Evolutionary conservation across 2,113 vertebrate species (phyloP), one percentile per base, ranked within the genome.

Genomic region (Rhynchomys soricoides): DNA sequence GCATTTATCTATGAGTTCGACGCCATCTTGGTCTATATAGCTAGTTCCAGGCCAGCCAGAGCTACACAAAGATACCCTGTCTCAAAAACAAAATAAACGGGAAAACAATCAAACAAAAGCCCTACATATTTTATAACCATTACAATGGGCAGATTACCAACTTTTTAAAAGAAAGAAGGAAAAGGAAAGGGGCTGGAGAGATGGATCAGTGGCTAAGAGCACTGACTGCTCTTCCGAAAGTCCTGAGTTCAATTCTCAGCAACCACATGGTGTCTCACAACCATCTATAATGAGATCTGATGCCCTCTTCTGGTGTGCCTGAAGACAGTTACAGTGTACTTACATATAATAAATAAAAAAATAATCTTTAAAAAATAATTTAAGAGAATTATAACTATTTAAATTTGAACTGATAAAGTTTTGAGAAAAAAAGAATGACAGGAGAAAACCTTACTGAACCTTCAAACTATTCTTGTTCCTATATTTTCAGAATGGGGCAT

Each of bases 341-440:
- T n/a, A n/a, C 9, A 48, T 24, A 75, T 12, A 45, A 3, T n/a
- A 73, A 22, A 73, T 40, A 40, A 40, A 37, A 2, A 71, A 74
- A 15, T 68, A 15, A 62, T 55, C 15, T 15, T 3, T 29, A 68
- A 71, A 9, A 40, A 82, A 50, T 4, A 52, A 74, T 17, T 97
- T 83, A 88, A 83, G 40, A 50, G 43, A 95, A 90, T 73, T 77
- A n/a, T 26, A 85, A 29, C 37, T 90, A 59, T 90, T 66, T 59
- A 82, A 89, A 12, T 94, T 88, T 13, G 19, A n/a, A 66, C 0
- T 89, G 86, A 78, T 34, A 93, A 86, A 59, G 4, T 7, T 94
- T 96, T 73, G 68, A 77, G 59, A 2, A 90, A 79, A 81, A 45
- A 78, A 73, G 7, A 78, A 26, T 59, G 50, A 64, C 81, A 59